Base-by-base conservation (phyloP, 2,797 vertebrate species). In the Pseudomugil gertrudae region DNA sequence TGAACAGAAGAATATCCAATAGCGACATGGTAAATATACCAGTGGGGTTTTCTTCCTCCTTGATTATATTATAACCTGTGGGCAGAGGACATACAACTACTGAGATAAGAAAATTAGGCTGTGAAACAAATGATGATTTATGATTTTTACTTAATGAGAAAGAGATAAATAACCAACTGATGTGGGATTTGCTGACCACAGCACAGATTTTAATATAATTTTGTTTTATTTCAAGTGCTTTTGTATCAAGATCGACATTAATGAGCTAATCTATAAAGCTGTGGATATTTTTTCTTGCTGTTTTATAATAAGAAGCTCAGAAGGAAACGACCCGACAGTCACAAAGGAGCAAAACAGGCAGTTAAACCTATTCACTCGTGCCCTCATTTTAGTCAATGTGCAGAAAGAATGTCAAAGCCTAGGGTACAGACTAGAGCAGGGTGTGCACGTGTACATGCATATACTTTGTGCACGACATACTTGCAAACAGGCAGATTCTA, bases 401-500 rank as follows among this genome's bases (percentile, higher is more conserved):
- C 38, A 78, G 47, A 63, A 29, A 57, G 54, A 36, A 23, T 24
- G 53, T 72, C 69, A 56, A 57, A 77, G 59, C 65, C 70, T 33
- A 69, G 5, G 6, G 24, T 10, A 35, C 15, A 67, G 19, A 62
- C 55, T 9, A 21, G 8, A 64, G 53, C 14, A 64, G 55, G 40
- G 3, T 29, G 13, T 15, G 15, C 50, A 30, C 17, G 21, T 23
- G 17, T 9, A 43, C 45, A 43, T 36, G 53, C 43, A 54, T 32
- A 57, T 7, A 51, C 33, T 32, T 35, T 5, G 29, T 54, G 57
- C 36, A 53, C 9, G 24, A 50, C 74, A 69, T 65, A 87, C 71
- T 71, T 78, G 66, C 75, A 74, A 74, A 81, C 8, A 62, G 61
- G 73, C 60, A 75, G 65, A 74, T 55, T 83, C 66, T 50, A 69